Base-by-base conservation (phyloP, 1,140 invertebrate genomes). In the Drosophila malerkotliana region DNA sequence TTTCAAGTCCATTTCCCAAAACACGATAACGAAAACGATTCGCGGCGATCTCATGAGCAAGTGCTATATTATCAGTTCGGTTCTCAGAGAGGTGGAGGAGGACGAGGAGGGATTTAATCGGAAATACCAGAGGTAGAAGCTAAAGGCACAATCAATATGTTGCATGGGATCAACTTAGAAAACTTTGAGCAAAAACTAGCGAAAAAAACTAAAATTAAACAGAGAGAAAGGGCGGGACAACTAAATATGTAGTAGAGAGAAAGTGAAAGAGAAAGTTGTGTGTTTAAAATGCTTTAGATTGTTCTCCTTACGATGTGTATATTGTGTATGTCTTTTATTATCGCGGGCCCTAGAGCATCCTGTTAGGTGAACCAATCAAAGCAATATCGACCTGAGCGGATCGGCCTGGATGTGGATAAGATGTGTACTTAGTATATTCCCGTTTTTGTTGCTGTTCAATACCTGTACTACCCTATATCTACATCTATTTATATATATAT, bases 161-260 rank as follows among this genome's bases (percentile, higher is more conserved):
- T 88, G 85, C 84, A 89, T 75, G 84, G 84, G 84, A 89, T 84
- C 84, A 89, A 89, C 77, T 88, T 89, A 89, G 76, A 83, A 79
- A 79, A 79, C 59, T 78, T 79, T 78, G 60, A 75, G 72, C 34
- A 74, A 74, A 72, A 74, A 74, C 54, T 47, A 78, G 39, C 54
- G 48, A 54, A 78, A 82, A 82, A 71, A 37, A 37, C 10, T 4
- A 37, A 37, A 61, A 69, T 61, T 62, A 71, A 75, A 75, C 58
- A 60, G 60, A 44, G 63, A 32, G 57, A 52, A 34, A 62, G 44
- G 10, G 44, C 3, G 15, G 41, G 41, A 44, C 14, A 12, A 4
- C 10, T 14, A 44, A 14, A 44, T 15, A 15, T 18, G 41, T 15
- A n/a, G 14, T 44, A 15, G 41, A 44, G 14, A 44, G 14, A 8